phyloP scores from a whole-genome alignment of 2,888 invertebrate genomes.

The Orthosia incerta region DNA sequence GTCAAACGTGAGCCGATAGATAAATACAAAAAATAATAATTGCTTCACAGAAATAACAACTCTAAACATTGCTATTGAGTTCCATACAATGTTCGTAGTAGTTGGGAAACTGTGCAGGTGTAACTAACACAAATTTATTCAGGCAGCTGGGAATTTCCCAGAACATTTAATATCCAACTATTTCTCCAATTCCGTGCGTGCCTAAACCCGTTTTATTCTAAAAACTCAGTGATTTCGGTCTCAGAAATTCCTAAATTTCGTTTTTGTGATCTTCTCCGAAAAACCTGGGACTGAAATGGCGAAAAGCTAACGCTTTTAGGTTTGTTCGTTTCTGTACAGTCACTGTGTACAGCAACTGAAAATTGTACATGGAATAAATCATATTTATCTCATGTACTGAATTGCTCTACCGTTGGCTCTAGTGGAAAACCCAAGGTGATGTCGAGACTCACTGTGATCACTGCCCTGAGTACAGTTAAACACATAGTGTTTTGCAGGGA shows the following conservation, averaged over 20 bases:
- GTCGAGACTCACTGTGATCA: no score
- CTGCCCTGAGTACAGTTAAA: no score
- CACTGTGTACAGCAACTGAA: no score
- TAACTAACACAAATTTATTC: conserved; percentile 5
- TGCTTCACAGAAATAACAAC: background rate
- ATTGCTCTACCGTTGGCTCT: no score
- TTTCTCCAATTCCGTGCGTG: conserved; percentile 1
- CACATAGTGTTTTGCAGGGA: no score
- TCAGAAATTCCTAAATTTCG: background rate
- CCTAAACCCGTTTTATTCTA: background rate
- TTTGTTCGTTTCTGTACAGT: background rate
- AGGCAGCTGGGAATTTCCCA: background rate
- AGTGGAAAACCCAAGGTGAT: no score
- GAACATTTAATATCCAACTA: background rate
- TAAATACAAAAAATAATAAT: no score
- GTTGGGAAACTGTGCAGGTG: background rate
- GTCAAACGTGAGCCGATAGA: no score
- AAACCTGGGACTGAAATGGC: background rate
- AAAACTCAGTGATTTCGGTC: background rate
- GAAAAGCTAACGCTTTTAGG: background rate
- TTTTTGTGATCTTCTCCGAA: background rate
- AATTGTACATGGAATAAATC: no score
- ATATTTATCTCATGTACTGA: no score
- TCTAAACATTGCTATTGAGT: background rate
- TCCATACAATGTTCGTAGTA: background rate